Evolutionary conservation across 2,797 vertebrate genomes (phyloP), one percentile per base, ranked within the genome.

Genomic region (Discoglossus pictus): DNA sequence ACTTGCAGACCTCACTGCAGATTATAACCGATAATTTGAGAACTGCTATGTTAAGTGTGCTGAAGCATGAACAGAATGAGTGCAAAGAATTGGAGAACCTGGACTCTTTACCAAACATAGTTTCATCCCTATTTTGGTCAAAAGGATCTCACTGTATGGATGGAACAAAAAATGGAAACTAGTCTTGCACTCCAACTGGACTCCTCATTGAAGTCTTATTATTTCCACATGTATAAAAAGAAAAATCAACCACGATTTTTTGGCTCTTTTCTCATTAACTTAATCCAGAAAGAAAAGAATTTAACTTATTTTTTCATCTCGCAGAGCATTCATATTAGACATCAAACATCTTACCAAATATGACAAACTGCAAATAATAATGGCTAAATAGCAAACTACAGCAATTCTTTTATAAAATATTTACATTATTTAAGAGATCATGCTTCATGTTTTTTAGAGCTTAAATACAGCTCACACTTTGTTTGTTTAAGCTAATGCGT

Each of bases 121-220:
- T 20, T 20, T 9, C 11, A 55, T 70, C 36, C 31, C 58, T 55
- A 58, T 63, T 63, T 68, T 51, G 61, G 46, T 53, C 75, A 2
- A 2, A 78, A 59, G 83, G 85, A 86, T 84, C 76, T 76, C 83
- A 83, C 84, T 88, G 79, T 75, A 80, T 79, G 81, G 80, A 82
- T 77, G 76, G 78, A 86, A 82, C 76, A 86, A 85, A 79, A 71
- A 74, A 84, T 84, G 86, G 83, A 88, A 89, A 87, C 68, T 82
- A 80, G 77, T 63, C 66, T 73, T 72, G 71, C 79, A 77, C 78
- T 84, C 85, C 87, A 87, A 80, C 34, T 83, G 81, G 76, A 83
- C 71, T 74, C 68, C 75, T 83, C 78, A 79, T 72, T 80, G 73
- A 77, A 79, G 66, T 74, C 73, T 87, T 88, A 90, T 89, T 88